A percentile compares a stretch with the other conserved stretches of the same genome.
These are phyloP conservation scores for Drosophila arawakana DNA, from an alignment of 1,140 invertebrate species.

Conservation along the genomic window DNA sequence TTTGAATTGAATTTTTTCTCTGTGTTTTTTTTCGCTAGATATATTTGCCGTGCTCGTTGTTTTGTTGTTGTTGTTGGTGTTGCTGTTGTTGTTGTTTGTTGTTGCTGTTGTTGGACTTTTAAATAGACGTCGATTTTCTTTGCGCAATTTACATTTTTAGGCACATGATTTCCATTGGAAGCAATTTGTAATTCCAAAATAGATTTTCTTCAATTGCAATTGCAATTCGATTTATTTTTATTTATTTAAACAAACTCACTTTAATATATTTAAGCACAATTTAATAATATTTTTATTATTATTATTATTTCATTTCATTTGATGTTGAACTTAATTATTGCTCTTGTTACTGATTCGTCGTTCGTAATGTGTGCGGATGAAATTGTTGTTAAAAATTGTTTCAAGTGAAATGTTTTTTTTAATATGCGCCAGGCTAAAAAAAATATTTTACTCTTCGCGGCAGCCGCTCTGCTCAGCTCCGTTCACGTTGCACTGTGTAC, in stretches of 20 bases:
- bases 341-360: constrained; percentile 33
- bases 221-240: constrained; percentile 26
- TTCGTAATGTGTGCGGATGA: constrained; percentile 27
- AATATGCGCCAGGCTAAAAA: constrained; percentile 50
- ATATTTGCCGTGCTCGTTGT: constrained; percentile 57
- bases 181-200: constrained; percentile 69
- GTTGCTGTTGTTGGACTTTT: constrained; percentile 67
- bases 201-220: constrained; percentile 56
- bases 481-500: constrained; percentile 62
- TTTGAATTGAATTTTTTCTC: constrained; percentile 64
- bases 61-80: constrained; percentile 34
- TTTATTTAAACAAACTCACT: constrained; percentile 25
- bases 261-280: constrained; percentile 34
- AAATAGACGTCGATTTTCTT: constrained; percentile 81
- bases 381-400: constrained; percentile 35
- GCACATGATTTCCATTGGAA: constrained; percentile 81
- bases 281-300: too few species aligned
- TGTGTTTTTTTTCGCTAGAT: constrained; percentile 46
- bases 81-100: constrained; percentile 38
- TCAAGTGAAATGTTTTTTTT: constrained; percentile 39
- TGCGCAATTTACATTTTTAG: constrained; percentile 82
- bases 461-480: constrained; percentile 52
- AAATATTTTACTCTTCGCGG: constrained; percentile 54
- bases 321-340: constrained; percentile 36
- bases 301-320: constrained; percentile 9